Percentiles rank a stretch among this genome's conserved stretches.
These are phyloP conservation scores for Macrosiphum euphorbiae DNA, from an alignment of 2,888 invertebrate species.

Conservation along the genomic window DNA sequence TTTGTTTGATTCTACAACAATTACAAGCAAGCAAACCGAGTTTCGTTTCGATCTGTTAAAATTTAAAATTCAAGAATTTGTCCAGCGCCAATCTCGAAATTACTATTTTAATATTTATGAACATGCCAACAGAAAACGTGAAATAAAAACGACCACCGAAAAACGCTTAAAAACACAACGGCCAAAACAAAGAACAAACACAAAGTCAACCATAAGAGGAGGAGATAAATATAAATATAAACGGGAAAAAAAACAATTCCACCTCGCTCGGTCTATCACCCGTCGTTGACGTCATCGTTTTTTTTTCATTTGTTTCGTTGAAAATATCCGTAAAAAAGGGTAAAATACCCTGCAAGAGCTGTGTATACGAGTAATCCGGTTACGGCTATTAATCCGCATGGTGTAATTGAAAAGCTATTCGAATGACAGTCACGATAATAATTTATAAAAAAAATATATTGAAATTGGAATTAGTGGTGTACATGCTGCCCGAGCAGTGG, in stretches of 20 bases:
- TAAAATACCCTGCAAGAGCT: neutral
- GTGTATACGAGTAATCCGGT: neutral
- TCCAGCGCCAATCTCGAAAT: neutral
- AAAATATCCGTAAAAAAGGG: neutral
- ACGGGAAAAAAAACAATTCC: neutral
- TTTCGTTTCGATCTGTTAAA: neutral
- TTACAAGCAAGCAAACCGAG: neutral
- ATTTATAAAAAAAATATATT: neutral
- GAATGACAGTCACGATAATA: slow-evolving; percentile 7
- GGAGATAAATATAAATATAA: neutral
- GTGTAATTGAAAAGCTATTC: neutral
- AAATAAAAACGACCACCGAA: neutral
- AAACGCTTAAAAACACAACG: neutral
- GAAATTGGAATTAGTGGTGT: neutral
- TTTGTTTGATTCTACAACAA: neutral
- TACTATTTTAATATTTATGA: slow-evolving; percentile 26
- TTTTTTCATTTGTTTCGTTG: neutral
- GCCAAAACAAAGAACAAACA: neutral
- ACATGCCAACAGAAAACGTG: neutral
- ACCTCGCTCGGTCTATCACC: neutral
- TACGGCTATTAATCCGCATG: neutral
- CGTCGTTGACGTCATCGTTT: neutral
- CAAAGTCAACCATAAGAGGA: neutral
- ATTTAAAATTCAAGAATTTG: neutral
- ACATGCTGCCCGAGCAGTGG: neutral